A percentile compares a stretch with the other conserved stretches of the same genome.
phyloP scores from a whole-genome alignment of 2,888 invertebrate genomes.

The Pardosa pseudoannulata region DNA sequence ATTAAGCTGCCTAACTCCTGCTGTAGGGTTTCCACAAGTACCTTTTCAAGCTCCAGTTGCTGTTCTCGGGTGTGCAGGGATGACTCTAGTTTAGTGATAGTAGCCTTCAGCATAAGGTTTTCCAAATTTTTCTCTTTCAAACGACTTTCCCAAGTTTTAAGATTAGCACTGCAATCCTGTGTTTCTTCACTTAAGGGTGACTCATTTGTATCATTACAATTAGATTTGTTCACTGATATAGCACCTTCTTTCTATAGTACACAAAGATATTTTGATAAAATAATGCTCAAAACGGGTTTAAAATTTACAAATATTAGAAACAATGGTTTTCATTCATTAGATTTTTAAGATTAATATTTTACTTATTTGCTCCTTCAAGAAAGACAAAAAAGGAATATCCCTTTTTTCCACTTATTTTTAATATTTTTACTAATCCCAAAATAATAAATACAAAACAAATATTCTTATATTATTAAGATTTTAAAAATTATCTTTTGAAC shows the following conservation, averaged over 20 bases:
- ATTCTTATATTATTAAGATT: too few relatives aligned
- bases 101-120: constrained; percentile 26
- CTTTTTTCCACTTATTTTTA: too few relatives aligned
- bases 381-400: too few relatives aligned
- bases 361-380: too few relatives aligned
- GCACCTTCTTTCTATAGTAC: constrained; percentile 37
- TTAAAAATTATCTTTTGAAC: too few relatives aligned
- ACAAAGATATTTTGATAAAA: constrained; percentile 11
- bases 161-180: background rate
- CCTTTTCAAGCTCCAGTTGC: constrained; percentile 49
- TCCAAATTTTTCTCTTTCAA: constrained; percentile 51
- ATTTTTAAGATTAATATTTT: too few relatives aligned
- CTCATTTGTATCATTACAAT: background rate
- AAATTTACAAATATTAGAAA: too few relatives aligned
- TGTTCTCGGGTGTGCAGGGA: constrained; percentile 28
- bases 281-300: background rate
- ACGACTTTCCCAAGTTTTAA: constrained; percentile 17
- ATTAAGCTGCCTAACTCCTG: constrained; percentile 61
- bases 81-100: constrained; percentile 32
- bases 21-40: constrained; percentile 55
- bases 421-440: too few relatives aligned
- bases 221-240: background rate
- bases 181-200: background rate
- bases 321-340: too few relatives aligned
- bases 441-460: too few relatives aligned